Conservation (phyloP, 1,140 invertebrate genomes). For the Orius laevigatus region DNA sequence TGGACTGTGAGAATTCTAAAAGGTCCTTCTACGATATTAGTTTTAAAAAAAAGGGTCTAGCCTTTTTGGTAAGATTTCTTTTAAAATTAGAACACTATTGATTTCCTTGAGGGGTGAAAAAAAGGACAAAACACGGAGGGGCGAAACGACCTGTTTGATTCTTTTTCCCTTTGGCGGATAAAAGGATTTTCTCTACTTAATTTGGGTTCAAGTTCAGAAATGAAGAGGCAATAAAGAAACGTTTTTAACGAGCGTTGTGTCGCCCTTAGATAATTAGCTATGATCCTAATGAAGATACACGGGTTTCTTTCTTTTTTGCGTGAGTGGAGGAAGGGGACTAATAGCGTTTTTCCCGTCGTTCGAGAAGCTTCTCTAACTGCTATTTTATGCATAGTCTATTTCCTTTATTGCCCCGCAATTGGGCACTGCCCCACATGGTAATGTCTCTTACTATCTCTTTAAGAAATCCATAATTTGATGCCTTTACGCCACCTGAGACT, state of each 20-base stretch:
- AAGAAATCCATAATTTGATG: slow-evolving; percentile 8
- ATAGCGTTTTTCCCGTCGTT: too few species aligned
- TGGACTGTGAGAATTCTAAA: too few species aligned
- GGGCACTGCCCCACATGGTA: slow-evolving; percentile 11
- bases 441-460: slow-evolving; percentile 2
- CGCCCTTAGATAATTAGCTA: slow-evolving; percentile 8
- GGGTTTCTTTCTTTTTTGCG: not conserved
- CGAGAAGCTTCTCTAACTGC: slow-evolving; percentile 1
- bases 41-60: too few species aligned
- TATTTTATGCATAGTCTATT: slow-evolving; percentile 13
- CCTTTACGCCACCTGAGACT: not conserved
- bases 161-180: too few species aligned
- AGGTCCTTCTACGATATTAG: too few species aligned
- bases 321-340: too few species aligned
- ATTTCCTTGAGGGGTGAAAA: too few species aligned
- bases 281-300: slow-evolving; percentile 11
- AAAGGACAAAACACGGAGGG: too few species aligned
- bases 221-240: slow-evolving; percentile 7
- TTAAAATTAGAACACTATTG: too few species aligned
- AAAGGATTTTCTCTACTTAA: too few species aligned
- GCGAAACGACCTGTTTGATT: too few species aligned
- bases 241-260: slow-evolving; percentile 7
- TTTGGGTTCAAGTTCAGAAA: not conserved
- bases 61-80: too few species aligned
- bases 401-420: slow-evolving; percentile 7